Evolutionary conservation across 2,888 invertebrate genomes (phyloP), one percentile per base, ranked within the genome.

Genomic region (Agriotes lineatus): DNA sequence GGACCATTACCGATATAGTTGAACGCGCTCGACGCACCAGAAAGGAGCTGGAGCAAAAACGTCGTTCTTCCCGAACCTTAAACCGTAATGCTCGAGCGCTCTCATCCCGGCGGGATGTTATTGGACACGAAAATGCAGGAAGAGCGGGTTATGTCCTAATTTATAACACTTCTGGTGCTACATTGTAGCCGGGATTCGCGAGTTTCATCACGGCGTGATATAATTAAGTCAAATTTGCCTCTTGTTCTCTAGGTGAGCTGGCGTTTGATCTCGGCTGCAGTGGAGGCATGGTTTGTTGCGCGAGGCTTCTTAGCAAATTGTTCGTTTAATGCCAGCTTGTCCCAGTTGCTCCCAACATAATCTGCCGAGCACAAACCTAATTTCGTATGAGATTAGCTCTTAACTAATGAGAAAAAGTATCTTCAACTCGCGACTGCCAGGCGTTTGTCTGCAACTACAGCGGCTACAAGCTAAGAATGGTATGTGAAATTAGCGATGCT

Each of bases 171-270:
- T 54, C 45, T 39, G 37, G 50, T 44, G 52, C 52, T 58, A 65
- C 50, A 58, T 48, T 65, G 54, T 45, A 65, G 25, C 58, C 22
- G 35, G 44, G 57, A 65, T 65, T 58, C 44, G 48, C 37, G 58
- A 65, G 45, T 57, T 65, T 65, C 58, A 58, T 65, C 48, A 65
- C 14, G 48, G 37, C 35, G 30, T 33, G 50, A 58, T 58, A 50
- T 65, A 65, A 65, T 65, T 65, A 65, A 57, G 58, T 58, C 37
- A 58, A 57, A 58, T 65, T 65, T 65, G 58, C 48, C 58, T 39
- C 48, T 58, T 39, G 50, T 58, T 39, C 45, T 56, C 33, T 22
- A 60, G 52, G 56, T 39, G n/a, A 39, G 30, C 37, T 39, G 56
- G 56, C 56, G 37, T 56, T 56, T 56, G 56, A 56, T 56, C 56